A percentile compares a stretch with the other conserved stretches of the same genome.
phyloP scores from a whole-genome alignment of 1,140 invertebrate genomes.

The Linepithema humile region DNA sequence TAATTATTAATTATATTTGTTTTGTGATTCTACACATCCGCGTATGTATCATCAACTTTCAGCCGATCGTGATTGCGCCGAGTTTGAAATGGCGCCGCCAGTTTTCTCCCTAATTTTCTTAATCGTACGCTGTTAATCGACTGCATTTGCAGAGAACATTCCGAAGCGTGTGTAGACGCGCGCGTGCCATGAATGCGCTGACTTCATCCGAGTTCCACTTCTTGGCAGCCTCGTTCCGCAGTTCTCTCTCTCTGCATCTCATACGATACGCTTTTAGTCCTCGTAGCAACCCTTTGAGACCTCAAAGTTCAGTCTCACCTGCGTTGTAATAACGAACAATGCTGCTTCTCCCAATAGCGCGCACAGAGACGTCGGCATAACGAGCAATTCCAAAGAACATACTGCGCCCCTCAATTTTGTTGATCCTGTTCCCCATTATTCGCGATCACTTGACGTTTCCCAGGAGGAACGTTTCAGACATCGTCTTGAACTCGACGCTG shows the following conservation, averaged over 20 bases:
- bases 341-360: constrained; percentile 7
- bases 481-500: constrained; percentile 2
- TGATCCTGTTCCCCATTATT: constrained; percentile 1
- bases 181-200: not conserved
- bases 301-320: constrained; percentile 45
- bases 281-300: constrained; percentile 38
- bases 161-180: not conserved
- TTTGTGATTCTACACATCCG: not conserved
- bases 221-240: not conserved
- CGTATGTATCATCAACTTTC: not conserved
- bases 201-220: constrained; percentile 18
- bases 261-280: constrained; percentile 16
- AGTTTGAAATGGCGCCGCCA: not conserved
- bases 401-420: constrained; percentile 36
- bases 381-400: constrained; percentile 53
- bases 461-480: constrained; percentile 11
- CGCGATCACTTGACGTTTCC: constrained; percentile 1
- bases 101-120: constrained; percentile 29
- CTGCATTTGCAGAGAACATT: constrained; percentile 26
- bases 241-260: not conserved
- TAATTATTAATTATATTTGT: no score
- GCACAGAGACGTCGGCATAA: constrained; percentile 28
- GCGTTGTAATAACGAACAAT: constrained; percentile 51
- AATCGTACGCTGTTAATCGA: constrained; percentile 33
- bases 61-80: not conserved